Evolutionary conservation across 2,113 vertebrate species (phyloP).

Genomic region (Ptyas mucosa): DNA sequence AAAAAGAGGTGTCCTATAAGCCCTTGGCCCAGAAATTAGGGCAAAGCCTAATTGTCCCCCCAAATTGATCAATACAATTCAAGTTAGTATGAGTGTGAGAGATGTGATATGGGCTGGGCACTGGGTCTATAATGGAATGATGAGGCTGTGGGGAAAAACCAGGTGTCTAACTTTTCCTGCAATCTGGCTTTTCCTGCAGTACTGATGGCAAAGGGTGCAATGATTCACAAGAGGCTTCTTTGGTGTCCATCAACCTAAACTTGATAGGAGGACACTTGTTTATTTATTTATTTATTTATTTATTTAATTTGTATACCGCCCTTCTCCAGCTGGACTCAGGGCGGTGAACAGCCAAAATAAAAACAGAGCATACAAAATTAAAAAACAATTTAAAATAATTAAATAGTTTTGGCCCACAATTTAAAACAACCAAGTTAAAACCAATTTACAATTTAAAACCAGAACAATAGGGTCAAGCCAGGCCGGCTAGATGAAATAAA

Average conservation of each 20-base stretch:
- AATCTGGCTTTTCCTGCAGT: not conserved
- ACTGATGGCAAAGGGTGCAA: not conserved
- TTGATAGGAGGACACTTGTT: not conserved
- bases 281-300: too few relatives aligned
- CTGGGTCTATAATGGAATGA: not conserved
- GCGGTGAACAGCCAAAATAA: too few relatives aligned
- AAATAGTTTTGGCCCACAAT: too few relatives aligned
- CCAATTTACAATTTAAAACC: too few relatives aligned
- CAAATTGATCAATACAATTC: not conserved
- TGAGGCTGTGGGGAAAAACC: not conserved
- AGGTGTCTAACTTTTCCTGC: not conserved
- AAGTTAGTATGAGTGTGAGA: not conserved
- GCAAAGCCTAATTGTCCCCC: not conserved
- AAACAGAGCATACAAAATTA: too few relatives aligned
- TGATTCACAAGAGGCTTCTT: not conserved
- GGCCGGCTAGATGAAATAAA: too few relatives aligned
- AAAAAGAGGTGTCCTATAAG: not conserved
- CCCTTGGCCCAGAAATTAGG: not conserved
- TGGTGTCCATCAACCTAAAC: not conserved
- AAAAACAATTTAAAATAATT: too few relatives aligned
- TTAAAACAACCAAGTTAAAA: too few relatives aligned
- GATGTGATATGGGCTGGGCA: not conserved
- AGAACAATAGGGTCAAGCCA: too few relatives aligned
- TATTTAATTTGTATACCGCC: too few relatives aligned
- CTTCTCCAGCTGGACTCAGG: too few relatives aligned